These are phyloP conservation scores for Drosophila baimaii DNA, from an alignment of 1,140 invertebrate genomes.

Conservation along the genomic window DNA sequence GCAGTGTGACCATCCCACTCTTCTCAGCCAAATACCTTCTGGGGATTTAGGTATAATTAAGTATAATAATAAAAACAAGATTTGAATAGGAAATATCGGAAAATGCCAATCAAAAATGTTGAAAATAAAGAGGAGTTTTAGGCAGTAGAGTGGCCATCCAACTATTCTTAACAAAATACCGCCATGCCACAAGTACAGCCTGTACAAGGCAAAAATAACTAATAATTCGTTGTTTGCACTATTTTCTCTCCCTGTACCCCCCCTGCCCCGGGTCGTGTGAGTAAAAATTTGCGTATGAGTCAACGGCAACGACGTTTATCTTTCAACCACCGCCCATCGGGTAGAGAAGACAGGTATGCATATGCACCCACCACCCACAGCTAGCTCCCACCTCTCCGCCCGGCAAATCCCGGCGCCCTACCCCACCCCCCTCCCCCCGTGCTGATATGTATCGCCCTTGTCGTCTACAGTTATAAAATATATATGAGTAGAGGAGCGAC, in stretches of 20 bases:
- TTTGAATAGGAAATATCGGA: too few species aligned
- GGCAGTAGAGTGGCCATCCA: neutral
- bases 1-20: too few species aligned
- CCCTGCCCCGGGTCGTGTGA: slow-evolving; percentile 46
- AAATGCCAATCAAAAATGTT: too few species aligned
- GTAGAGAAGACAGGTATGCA: slow-evolving; percentile 52
- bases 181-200: too few species aligned
- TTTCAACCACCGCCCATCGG: slow-evolving; percentile 68
- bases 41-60: too few species aligned
- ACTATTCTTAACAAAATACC: too few species aligned
- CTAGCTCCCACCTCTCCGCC: neutral
- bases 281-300: slow-evolving; percentile 82
- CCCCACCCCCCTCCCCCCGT: neutral
- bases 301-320: slow-evolving; percentile 71
- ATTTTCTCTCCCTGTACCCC: neutral
- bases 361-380: neutral
- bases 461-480: slow-evolving; percentile 76
- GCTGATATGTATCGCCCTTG: slow-evolving; percentile 66
- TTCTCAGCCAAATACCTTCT: too few species aligned
- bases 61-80: too few species aligned
- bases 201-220: neutral
- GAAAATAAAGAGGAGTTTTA: too few species aligned
- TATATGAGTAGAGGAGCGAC: slow-evolving; percentile 62
- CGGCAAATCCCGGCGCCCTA: slow-evolving; percentile 2
- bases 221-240: neutral